Conservation (phyloP, 2,113 vertebrate genomes). For the Thermophis baileyi region DNA sequence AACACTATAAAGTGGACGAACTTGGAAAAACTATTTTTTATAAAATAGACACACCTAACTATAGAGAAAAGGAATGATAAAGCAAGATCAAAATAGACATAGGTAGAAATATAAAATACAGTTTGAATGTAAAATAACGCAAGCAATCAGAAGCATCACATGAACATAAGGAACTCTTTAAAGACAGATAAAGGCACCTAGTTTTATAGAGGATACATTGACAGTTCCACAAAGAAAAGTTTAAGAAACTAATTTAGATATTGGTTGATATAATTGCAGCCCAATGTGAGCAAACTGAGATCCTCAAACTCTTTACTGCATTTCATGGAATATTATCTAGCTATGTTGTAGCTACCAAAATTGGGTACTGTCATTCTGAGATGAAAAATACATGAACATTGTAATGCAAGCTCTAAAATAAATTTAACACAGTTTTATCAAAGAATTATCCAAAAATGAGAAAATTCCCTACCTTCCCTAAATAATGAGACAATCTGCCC, state of each 20-base stretch:
- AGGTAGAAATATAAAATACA: neutral
- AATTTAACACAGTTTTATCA: neutral
- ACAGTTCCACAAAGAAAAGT: neutral
- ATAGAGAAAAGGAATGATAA: neutral
- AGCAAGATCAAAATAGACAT: neutral
- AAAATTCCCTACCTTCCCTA: neutral
- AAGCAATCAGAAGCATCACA: neutral
- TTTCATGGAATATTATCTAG: neutral
- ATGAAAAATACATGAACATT: neutral
- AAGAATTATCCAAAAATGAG: neutral
- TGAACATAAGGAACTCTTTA: neutral
- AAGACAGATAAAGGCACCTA: neutral
- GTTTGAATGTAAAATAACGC: neutral
- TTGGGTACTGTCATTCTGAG: neutral
- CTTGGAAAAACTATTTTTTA: neutral
- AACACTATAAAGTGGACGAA: neutral
- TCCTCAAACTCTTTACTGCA: neutral
- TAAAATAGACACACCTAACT: neutral
- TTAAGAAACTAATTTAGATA: neutral
- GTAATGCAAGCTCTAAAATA: neutral
- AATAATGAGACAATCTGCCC: neutral
- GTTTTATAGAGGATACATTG: neutral
- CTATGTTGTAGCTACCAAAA: neutral
- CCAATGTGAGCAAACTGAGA: neutral
- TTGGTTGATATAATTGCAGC: neutral